Base-by-base conservation (phyloP, 2,113 vertebrate species). In the Corydoras sp. region DNA sequence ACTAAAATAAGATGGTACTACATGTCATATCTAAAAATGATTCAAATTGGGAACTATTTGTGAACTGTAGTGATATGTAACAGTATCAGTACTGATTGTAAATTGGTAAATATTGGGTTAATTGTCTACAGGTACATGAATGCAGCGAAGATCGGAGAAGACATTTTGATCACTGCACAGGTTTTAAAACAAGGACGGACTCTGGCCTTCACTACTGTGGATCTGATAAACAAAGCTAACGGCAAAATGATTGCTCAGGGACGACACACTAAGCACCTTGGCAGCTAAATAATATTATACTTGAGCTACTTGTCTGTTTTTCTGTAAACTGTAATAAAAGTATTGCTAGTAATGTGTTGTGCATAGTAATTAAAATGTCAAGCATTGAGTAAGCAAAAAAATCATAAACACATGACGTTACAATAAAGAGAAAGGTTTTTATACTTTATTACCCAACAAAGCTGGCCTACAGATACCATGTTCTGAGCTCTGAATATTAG, bases 231-330 rank as follows among this genome's bases (percentile, higher is more conserved):
- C 87, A 99, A 99, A 80, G 82, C 74, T 0, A 94, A 92, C 0
- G 96, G 97, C 67, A 97, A 93, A 81, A 67, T 96, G 67, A 86
- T 99, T 68, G 97, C 96, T 65, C 95, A 98, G 86, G 96, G 96
- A 18, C 88, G 94, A 80, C 95, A 98, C 77, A 99, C 96, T 2
- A 98, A 99, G 79, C 90, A 94, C 85, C 72, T 99, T 7, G 93
- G 94, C 50, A 84, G 76, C 77, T 85, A 58, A 82, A 74, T 58
- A n/a, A 35, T 8, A 43, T 43, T 43, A 8, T 43, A 43, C 4
- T 43, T 24, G 35, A 43, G 35, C 1, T 43, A 8, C 7, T 43
- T 43, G 18, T 24, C 18, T 24, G 18, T 24, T 43, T 4, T 43
- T 43, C 35, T 43, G 4, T 43, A 43, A 43, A 43, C 35, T 43